Percentiles rank a stretch among this genome's conserved stretches.
Evolutionary conservation across 2,888 invertebrate genomes (phyloP).

Genomic region (Caenorhabditis sp.): DNA sequence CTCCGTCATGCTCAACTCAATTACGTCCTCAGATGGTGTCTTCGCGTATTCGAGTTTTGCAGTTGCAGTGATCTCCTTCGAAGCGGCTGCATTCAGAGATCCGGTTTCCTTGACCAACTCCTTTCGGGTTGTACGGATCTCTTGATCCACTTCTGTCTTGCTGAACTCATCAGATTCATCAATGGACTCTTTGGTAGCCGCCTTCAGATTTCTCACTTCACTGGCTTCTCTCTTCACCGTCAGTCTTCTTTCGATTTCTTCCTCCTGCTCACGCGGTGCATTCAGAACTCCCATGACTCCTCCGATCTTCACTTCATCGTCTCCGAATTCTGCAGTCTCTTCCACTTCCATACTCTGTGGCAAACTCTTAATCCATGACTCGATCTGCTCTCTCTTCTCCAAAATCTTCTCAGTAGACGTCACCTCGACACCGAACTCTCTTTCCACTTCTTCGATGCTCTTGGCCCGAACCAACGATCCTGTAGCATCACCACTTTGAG

Average conservation of each 20-base stretch:
- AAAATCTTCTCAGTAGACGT: constrained; percentile 49
- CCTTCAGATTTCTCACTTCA: constrained; percentile 40
- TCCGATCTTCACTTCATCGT: constrained; percentile 39
- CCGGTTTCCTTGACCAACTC: constrained; percentile 41
- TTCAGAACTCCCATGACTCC: constrained; percentile 51
- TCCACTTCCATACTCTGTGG: constrained; percentile 46
- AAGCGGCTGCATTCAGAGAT: constrained; percentile 21
- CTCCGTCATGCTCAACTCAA: constrained; percentile 48
- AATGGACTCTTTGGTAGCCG: constrained; percentile 18
- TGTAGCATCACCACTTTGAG: constrained; percentile 48
- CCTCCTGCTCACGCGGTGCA: constrained; percentile 55
- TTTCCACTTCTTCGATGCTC: constrained; percentile 61
- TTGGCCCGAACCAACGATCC: constrained; percentile 56
- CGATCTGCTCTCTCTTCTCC: constrained; percentile 61
- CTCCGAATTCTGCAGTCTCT: constrained; percentile 41
- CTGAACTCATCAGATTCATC: constrained; percentile 53
- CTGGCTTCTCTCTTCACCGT: constrained; percentile 36
- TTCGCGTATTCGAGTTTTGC: constrained; percentile 49
- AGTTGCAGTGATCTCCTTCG: constrained; percentile 37
- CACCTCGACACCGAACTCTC: constrained; percentile 63
- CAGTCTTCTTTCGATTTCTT: constrained; percentile 36
- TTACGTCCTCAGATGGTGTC: constrained; percentile 45
- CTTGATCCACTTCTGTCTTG: constrained; percentile 44
- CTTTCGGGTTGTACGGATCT: constrained; percentile 30
- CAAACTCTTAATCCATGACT: constrained; percentile 61